Evolutionary conservation across 2,888 invertebrate species (phyloP).

Genomic region (Pristionchus japonicus): DNA sequence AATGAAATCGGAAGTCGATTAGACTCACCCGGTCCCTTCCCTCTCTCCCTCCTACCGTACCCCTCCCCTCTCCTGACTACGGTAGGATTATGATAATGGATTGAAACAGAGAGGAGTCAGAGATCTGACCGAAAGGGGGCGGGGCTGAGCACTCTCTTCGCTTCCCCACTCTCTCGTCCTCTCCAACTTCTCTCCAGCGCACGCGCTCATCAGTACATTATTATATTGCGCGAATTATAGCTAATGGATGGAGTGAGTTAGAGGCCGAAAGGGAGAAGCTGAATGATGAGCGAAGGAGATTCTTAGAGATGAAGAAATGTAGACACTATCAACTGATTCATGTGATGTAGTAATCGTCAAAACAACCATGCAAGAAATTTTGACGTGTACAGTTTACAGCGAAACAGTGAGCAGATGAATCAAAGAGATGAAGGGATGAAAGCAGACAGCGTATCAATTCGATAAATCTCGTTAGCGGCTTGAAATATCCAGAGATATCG

Average conservation of each 20-base stretch:
- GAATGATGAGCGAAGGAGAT: background rate
- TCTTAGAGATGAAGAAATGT: background rate
- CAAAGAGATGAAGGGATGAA: background rate
- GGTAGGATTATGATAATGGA: constrained; percentile 21
- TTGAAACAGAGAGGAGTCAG: constrained; percentile 2
- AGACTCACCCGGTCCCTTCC: background rate
- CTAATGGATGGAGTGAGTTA: background rate
- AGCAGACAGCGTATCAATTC: background rate
- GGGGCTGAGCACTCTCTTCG: background rate
- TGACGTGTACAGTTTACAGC: no score
- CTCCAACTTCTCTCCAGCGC: background rate
- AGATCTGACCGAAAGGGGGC: background rate
- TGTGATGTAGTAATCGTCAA: no score
- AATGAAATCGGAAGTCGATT: constrained; percentile 38
- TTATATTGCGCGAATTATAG: background rate
- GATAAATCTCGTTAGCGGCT: background rate
- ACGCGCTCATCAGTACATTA: background rate
- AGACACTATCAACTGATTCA: no score
- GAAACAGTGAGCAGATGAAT: no score
- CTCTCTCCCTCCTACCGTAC: background rate
- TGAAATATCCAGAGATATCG: background rate
- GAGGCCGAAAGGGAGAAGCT: background rate
- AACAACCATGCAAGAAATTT: no score
- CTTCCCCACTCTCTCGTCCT: background rate
- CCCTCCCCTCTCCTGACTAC: background rate